Evolutionary conservation across 2,797 vertebrate species (phyloP), one percentile per base, ranked within the genome.

Genomic region (Urosaurus nigricauda): DNA sequence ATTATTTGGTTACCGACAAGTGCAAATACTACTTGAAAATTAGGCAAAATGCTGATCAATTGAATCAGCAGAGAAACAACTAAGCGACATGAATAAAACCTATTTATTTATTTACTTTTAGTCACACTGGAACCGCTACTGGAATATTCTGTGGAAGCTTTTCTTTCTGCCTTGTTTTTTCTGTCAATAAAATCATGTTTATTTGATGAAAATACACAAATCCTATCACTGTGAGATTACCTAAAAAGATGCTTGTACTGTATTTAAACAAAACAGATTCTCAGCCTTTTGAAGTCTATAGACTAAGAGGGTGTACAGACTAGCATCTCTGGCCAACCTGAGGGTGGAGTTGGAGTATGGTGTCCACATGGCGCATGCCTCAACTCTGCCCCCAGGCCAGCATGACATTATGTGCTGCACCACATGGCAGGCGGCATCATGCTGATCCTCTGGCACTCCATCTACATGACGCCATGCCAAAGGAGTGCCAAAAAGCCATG

Each of bases 341-440:
- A n/a, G n/a, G n/a, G n/a, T n/a, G n/a, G n/a, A n/a, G n/a, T n/a
- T n/a, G n/a, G n/a, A n/a, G n/a, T n/a, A n/a, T n/a, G n/a, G n/a
- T n/a, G n/a, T n/a, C n/a, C n/a, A n/a, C n/a, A n/a, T n/a, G n/a
- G n/a, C n/a, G n/a, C n/a, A n/a, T n/a, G n/a, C n/a, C n/a, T n/a
- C 43, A 43, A 43, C 43, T 43, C 43, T 43, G 43, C 43, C 43
- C 43, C 43, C 43, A 43, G 43, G 43, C 43, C 2, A 5, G 43
- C 43, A 43, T 43, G 43, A 43, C 5, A 5, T 5, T 43, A 43
- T 5, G 43, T 5, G 2, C 43, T 43, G 43, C 43, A 43, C 43
- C 43, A 43, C 2, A 2, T 5, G 1, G 1, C 43, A 5, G 43
- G 43, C 43, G 5, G 3, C 5, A 5, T 5, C 2, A 2, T 5